Percentiles rank a stretch among this genome's conserved stretches.
Evolutionary conservation across 2,797 vertebrate species (phyloP).

Genomic region (Tiaroga cobitis): DNA sequence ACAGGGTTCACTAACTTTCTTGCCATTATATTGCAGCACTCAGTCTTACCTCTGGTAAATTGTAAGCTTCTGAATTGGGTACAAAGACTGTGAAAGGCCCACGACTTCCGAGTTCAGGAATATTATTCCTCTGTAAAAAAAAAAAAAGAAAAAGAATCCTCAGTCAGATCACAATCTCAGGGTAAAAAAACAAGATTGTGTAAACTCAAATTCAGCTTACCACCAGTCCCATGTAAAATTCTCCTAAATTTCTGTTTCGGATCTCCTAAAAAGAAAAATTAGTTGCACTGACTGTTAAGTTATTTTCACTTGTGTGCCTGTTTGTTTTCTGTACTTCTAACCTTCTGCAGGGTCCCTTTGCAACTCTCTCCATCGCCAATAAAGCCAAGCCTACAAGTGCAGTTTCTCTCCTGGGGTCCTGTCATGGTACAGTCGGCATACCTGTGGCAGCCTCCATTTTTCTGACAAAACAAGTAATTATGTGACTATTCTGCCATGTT

Average conservation of each 20-base stretch:
- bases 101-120: conserved; percentile 73
- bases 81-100: conserved; percentile 91
- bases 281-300: neutral
- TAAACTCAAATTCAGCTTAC: conserved; percentile 67
- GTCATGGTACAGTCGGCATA: conserved; percentile 85
- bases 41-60: conserved; percentile 4
- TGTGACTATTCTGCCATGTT: neutral
- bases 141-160: neutral
- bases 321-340: conserved; percentile 62
- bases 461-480: conserved; percentile 71
- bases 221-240: conserved; percentile 78
- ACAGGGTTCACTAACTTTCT: neutral
- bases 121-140: conserved; percentile 54
- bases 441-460: conserved; percentile 86
- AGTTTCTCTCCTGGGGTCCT: conserved; percentile 75
- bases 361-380: conserved; percentile 87
- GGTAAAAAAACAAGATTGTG: neutral
- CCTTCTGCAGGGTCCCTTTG: conserved; percentile 81
- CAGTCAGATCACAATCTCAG: neutral
- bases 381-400: conserved; percentile 76
- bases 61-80: conserved; percentile 70
- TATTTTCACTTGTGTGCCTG: neutral
- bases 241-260: conserved; percentile 63
- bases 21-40: neutral
- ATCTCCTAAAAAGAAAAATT: conserved; percentile 79